phyloP scores from a whole-genome alignment of 2,888 invertebrate genomes.

The Cantharis lateralis region DNA sequence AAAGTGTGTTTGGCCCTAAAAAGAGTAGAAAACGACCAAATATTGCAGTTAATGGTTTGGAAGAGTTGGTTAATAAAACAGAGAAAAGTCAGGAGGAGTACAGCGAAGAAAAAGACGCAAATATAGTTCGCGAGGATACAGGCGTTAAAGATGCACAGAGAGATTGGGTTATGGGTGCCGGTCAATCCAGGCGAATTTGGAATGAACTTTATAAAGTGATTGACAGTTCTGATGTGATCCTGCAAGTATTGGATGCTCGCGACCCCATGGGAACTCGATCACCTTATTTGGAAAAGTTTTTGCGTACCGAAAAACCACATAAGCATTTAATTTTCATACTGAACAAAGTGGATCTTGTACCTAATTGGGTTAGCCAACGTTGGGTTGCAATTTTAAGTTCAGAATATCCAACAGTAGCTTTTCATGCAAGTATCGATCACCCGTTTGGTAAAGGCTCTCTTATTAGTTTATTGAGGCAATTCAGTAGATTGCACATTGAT shows the following conservation, averaged over 20 bases:
- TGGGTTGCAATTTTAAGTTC: conserved; percentile 95
- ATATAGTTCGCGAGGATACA: conserved; percentile 78
- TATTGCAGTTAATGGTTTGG: conserved; percentile 73
- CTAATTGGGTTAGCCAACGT: conserved; percentile 96
- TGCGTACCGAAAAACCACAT: conserved; percentile 92
- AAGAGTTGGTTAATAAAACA: conserved; percentile 75
- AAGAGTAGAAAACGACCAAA: conserved; percentile 90
- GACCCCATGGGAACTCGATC: conserved; percentile 97
- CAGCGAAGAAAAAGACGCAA: conserved; percentile 80
- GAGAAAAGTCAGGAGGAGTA: conserved; percentile 77
- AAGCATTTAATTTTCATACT: conserved; percentile 97
- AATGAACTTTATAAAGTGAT: conserved; percentile 98
- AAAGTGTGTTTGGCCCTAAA: conserved; percentile 94
- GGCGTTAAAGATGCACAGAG: conserved; percentile 81
- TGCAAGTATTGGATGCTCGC: conserved; percentile 95
- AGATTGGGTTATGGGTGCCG: conserved; percentile 95
- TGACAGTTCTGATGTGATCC: conserved; percentile 95
- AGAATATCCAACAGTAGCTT: conserved; percentile 97
- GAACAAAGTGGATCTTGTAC: conserved; percentile 96
- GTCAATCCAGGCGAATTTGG: conserved; percentile 97
- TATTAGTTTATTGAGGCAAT: conserved; percentile 93
- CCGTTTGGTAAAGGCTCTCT: conserved; percentile 98
- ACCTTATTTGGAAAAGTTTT: conserved; percentile 87
- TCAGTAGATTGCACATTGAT: conserved; percentile 91
- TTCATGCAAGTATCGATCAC: conserved; percentile 97